Evolutionary conservation across 2,113 vertebrate species (phyloP).

Genomic region (Chamaetylas fuelleborni): DNA sequence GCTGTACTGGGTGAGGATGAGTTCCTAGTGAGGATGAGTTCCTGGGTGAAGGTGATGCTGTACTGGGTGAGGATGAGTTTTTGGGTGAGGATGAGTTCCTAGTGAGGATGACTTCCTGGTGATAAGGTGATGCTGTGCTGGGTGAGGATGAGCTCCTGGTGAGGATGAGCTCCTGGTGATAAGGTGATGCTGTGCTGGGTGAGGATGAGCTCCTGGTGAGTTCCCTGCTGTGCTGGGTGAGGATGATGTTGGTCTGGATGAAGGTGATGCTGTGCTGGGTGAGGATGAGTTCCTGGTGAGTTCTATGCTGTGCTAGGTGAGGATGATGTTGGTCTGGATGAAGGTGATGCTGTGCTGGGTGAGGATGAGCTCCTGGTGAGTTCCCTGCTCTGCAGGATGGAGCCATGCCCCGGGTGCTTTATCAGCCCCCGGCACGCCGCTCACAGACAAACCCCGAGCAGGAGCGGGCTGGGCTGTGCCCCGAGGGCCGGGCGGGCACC

Average conservation of each 20-base stretch:
- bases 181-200: no score
- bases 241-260: neutral
- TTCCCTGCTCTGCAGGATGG: neutral
- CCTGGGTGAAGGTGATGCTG: neutral
- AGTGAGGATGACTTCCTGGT: no score
- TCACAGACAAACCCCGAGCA: constrained; percentile 82
- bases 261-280: neutral
- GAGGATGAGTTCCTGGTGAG: no score
- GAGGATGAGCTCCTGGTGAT: no score
- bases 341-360: fast-evolving
- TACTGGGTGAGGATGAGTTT: no score
- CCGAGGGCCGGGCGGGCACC: constrained; percentile 63
- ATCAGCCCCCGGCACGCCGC: constrained; percentile 88
- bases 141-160: no score
- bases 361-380: neutral
- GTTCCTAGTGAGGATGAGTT: no score
- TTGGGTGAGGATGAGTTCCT: no score
- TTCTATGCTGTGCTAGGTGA: no score
- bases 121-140: neutral
- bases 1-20: neutral
- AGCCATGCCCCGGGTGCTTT: constrained; percentile 5
- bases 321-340: no score
- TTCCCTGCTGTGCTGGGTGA: no score
- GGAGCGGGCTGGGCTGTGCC: constrained; percentile 71
- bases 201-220: no score